A percentile compares a stretch with the other conserved stretches of the same genome.
Conservation (phyloP, 2,113 vertebrate genomes). For the crab-eating macaque (Macaca fascicularis) region DNA sequence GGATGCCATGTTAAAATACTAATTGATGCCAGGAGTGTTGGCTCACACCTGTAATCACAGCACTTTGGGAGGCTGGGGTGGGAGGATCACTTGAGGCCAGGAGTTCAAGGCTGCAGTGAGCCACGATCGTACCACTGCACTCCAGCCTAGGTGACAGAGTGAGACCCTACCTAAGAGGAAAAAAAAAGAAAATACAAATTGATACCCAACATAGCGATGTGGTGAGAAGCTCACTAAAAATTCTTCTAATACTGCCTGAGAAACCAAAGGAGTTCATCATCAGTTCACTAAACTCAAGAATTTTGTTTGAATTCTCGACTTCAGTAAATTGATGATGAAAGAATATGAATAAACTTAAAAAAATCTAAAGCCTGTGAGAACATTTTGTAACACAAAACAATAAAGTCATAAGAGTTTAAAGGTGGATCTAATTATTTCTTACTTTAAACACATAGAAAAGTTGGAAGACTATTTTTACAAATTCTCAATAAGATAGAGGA, state of each 20-base stretch:
- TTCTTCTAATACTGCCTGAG: background rate
- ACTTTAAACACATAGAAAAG: background rate
- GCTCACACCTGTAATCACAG: too few species aligned
- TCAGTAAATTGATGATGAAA: background rate
- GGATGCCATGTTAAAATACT: background rate
- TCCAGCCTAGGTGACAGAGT: too few species aligned
- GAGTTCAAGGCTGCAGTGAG: too few species aligned
- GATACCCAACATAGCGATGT: background rate
- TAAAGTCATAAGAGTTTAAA: background rate
- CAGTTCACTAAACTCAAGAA: background rate
- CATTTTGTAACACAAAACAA: background rate
- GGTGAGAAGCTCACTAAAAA: background rate
- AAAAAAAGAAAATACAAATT: background rate
- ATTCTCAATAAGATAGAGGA: background rate
- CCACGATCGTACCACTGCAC: too few species aligned
- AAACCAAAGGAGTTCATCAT: background rate
- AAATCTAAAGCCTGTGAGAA: background rate
- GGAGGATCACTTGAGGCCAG: too few species aligned
- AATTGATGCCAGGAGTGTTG: background rate
- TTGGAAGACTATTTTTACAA: background rate
- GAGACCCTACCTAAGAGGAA: too few species aligned
- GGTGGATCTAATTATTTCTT: background rate
- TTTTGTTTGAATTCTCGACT: background rate
- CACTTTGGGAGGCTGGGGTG: too few species aligned
- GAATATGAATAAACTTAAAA: background rate